Percentiles rank a stretch among this genome's conserved stretches.
phyloP scores from a whole-genome alignment of 2,797 vertebrate genomes.

The Molothrus aeneus region DNA sequence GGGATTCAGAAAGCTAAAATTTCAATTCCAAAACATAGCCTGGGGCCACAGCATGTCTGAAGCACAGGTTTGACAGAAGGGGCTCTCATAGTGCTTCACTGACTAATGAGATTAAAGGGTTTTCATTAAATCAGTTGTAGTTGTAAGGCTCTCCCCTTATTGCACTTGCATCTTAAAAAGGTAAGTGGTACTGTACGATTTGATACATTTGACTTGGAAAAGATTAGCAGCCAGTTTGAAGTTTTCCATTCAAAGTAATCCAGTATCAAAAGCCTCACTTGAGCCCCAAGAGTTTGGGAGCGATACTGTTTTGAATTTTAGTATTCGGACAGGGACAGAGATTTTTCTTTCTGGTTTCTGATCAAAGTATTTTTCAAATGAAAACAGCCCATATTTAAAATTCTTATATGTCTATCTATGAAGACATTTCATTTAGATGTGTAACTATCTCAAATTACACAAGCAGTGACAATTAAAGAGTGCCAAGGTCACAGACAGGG shows the following conservation, averaged over 20 bases:
- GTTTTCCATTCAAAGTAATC: slow-evolving; percentile 46
- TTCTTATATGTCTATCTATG: not conserved
- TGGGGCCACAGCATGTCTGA: slow-evolving; percentile 38
- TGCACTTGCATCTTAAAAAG: slow-evolving; percentile 55
- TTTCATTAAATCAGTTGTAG: slow-evolving; percentile 57
- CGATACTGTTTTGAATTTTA: not conserved
- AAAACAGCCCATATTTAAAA: not conserved
- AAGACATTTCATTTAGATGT: not conserved
- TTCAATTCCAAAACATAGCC: slow-evolving; percentile 59
- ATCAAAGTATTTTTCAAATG: not conserved
- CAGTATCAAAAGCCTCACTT: slow-evolving; percentile 15
- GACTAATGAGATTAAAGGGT: slow-evolving; percentile 62
- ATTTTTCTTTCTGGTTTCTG: not conserved
- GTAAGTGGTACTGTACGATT: not conserved
- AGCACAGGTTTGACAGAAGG: slow-evolving; percentile 51
- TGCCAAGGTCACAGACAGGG: not conserved
- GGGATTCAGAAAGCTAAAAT: slow-evolving; percentile 40
- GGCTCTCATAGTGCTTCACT: slow-evolving; percentile 1
- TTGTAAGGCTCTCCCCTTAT: slow-evolving; percentile 45
- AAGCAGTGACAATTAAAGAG: not conserved
- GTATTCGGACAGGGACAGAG: not conserved
- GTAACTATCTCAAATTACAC: not conserved
- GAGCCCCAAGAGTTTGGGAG: not conserved
- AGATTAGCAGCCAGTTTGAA: slow-evolving; percentile 43
- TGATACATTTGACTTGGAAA: slow-evolving; percentile 9